A percentile compares a stretch with the other conserved stretches of the same genome.
phyloP scores from a whole-genome alignment of 2,888 invertebrate genomes.

The Hoplodrina blanda region DNA sequence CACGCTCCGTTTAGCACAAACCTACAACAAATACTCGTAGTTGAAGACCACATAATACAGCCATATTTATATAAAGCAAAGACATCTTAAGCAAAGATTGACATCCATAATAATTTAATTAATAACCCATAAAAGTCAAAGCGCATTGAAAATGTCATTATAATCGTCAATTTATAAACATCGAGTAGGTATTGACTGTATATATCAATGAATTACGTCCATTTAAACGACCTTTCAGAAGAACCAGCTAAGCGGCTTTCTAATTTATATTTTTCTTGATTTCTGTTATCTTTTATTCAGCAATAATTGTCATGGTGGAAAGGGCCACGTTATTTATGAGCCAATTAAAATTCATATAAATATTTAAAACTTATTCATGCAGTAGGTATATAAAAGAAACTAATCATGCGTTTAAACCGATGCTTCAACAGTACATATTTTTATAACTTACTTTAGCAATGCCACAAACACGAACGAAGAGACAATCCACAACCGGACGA shows the following conservation, averaged over 20 bases:
- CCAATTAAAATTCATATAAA: slow-evolving; percentile 38
- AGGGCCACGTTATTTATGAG: slow-evolving; percentile 36
- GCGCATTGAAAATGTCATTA: slow-evolving; percentile 44
- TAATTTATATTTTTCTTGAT: slow-evolving; percentile 54
- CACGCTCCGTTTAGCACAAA: slow-evolving; percentile 1
- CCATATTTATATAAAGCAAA: slow-evolving; percentile 10
- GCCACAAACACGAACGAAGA: no score
- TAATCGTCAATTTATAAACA: slow-evolving; percentile 40
- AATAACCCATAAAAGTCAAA: slow-evolving; percentile 39
- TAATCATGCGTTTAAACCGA: background rate
- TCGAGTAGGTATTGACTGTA: slow-evolving; percentile 29
- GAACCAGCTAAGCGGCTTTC: slow-evolving; percentile 36
- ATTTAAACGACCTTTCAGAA: slow-evolving; percentile 29
- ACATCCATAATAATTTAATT: slow-evolving; percentile 42
- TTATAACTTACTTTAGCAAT: background rate
- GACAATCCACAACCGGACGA: no score
- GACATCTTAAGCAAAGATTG: slow-evolving; percentile 27
- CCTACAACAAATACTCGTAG: slow-evolving; percentile 1
- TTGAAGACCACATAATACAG: slow-evolving; percentile 11
- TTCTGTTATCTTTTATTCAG: slow-evolving; percentile 40
- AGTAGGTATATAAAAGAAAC: background rate
- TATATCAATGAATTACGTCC: slow-evolving; percentile 32
- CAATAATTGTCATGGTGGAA: slow-evolving; percentile 39
- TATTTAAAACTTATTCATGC: slow-evolving; percentile 12
- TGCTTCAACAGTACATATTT: background rate